phyloP scores from a whole-genome alignment of 2,797 vertebrate genomes.

The Phoebastria nigripes region DNA sequence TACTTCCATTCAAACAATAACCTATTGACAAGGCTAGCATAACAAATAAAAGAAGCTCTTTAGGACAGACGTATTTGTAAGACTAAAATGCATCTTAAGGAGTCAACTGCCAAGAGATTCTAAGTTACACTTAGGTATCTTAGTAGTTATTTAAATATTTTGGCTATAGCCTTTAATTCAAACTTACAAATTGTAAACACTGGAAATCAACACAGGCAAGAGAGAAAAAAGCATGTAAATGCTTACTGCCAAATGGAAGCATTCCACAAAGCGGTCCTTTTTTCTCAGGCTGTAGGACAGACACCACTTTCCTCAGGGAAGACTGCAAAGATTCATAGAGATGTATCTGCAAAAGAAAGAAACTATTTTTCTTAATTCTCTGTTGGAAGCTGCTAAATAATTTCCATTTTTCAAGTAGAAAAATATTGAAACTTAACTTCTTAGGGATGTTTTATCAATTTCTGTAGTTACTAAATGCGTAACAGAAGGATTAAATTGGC shows the following conservation, averaged over 20 bases:
- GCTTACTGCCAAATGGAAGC: background rate
- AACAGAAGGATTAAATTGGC: background rate
- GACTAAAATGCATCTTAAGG: background rate
- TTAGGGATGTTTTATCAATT: background rate
- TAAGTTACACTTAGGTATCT: background rate
- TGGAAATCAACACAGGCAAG: background rate
- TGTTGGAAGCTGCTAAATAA: background rate
- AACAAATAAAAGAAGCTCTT: background rate
- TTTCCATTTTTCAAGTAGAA: background rate
- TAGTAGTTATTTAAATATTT: background rate
- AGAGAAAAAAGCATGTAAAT: background rate
- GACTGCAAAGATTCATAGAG: background rate
- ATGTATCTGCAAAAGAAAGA: background rate
- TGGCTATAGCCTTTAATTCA: background rate
- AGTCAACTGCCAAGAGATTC: background rate
- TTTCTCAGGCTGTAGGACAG: background rate
- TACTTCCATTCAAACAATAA: background rate
- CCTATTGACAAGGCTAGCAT: background rate
- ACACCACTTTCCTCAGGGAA: background rate
- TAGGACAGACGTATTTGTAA: background rate
- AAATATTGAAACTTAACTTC: background rate
- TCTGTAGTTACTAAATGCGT: background rate
- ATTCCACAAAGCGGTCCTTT: background rate
- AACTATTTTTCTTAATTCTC: background rate
- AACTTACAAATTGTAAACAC: background rate